These are phyloP conservation scores for Meiosimyza platycephala DNA, from an alignment of 2,888 invertebrate genomes.

Conservation along the genomic window DNA sequence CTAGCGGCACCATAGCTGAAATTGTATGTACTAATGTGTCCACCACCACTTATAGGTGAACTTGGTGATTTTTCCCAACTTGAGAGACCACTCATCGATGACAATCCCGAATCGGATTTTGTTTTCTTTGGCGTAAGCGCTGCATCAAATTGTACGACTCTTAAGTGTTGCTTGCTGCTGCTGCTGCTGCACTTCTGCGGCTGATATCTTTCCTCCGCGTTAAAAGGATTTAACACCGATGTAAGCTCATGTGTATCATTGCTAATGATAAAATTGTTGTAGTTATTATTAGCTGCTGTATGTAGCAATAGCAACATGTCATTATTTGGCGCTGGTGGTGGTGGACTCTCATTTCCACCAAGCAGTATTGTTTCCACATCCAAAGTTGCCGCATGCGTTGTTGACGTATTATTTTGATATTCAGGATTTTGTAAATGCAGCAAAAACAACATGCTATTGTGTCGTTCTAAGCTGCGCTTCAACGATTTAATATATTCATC, in stretches of 20 bases:
- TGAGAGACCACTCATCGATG: slow-evolving; percentile 89
- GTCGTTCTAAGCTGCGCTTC: slow-evolving; percentile 62
- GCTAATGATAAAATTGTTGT: background rate
- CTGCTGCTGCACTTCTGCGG: background rate
- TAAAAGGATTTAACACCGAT: slow-evolving; percentile 54
- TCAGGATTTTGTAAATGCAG: slow-evolving; percentile 65
- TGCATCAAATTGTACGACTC: slow-evolving; percentile 45
- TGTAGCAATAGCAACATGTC: slow-evolving; percentile 21
- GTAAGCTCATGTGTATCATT: background rate
- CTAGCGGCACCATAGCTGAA: background rate
- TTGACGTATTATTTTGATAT: slow-evolving; percentile 55
- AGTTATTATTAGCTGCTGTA: background rate
- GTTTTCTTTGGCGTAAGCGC: slow-evolving; percentile 61
- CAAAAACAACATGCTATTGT: slow-evolving; percentile 66
- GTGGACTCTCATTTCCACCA: slow-evolving; percentile 78
- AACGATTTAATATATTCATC: slow-evolving; percentile 66
- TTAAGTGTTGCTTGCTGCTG: slow-evolving; percentile 20
- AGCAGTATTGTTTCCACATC: slow-evolving; percentile 42
- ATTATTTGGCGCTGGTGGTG: slow-evolving; percentile 81
- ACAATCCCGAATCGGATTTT: slow-evolving; percentile 87
- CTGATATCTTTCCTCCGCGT: slow-evolving; percentile 50
- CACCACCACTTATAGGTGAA: slow-evolving; percentile 69
- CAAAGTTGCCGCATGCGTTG: slow-evolving; percentile 49
- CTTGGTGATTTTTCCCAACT: slow-evolving; percentile 87
- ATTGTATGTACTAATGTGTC: background rate